Conservation (phyloP, 1,140 invertebrate species). For the Polypedilum vanderplanki region DNA sequence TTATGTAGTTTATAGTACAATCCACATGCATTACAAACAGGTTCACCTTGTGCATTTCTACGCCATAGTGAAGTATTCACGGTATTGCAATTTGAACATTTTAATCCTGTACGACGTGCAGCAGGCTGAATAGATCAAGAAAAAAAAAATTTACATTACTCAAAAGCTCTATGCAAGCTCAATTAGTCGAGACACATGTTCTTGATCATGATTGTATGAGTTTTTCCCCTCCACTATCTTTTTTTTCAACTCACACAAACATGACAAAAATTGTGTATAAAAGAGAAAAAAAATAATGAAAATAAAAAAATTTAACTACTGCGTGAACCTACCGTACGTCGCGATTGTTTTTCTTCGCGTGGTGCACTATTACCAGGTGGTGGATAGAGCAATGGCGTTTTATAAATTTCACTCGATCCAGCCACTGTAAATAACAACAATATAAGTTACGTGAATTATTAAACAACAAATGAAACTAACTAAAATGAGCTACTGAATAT, state of each 20-base stretch:
- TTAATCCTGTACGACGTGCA: constrained; percentile 68
- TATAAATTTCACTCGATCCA: not conserved
- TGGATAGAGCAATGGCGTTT: constrained; percentile 32
- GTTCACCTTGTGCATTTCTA: constrained; percentile 75
- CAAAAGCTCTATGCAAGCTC: not conserved
- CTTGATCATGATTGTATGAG: too few relatives aligned
- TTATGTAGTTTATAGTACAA: constrained; percentile 88
- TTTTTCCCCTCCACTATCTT: too few relatives aligned
- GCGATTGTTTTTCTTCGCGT: constrained; percentile 58
- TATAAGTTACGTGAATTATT: not conserved
- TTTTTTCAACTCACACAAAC: too few relatives aligned
- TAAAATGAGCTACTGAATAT: not conserved
- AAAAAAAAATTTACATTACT: not conserved
- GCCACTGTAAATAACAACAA: constrained; percentile 15
- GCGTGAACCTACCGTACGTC: constrained; percentile 56
- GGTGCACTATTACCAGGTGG: constrained; percentile 39
- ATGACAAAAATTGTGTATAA: too few relatives aligned
- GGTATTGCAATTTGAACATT: constrained; percentile 87
- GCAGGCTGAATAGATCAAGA: constrained; percentile 51
- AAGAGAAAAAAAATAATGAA: not conserved
- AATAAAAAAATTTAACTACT: not conserved
- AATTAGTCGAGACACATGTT: constrained; percentile 7
- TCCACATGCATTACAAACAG: constrained; percentile 92
- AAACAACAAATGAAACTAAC: not conserved
- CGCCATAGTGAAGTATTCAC: constrained; percentile 83